Evolutionary conservation across 1,140 invertebrate species (phyloP).

Genomic region (Cotesia typhae): DNA sequence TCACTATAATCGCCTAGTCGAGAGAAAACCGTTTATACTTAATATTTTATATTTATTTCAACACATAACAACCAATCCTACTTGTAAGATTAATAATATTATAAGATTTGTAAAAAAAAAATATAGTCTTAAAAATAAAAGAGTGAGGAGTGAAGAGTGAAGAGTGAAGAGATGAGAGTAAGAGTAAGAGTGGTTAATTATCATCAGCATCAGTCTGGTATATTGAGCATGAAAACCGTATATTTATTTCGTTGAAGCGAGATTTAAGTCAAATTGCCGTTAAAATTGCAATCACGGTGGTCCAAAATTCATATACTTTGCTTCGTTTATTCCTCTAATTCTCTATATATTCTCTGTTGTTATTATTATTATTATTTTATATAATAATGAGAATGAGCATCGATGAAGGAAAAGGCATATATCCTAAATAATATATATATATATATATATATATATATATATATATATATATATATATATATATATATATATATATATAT

Average conservation of each 20-base stretch:
- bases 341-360: neutral
- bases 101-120: too few species aligned
- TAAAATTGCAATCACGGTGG: conserved; percentile 67
- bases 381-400: too few species aligned
- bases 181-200: conserved; percentile 58
- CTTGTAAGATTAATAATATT: too few species aligned
- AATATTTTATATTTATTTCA: too few species aligned
- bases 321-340: conserved; percentile 5
- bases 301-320: conserved; percentile 45
- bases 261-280: conserved; percentile 65
- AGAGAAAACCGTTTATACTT: neutral
- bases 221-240: conserved; percentile 64
- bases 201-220: conserved; percentile 55
- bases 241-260: conserved; percentile 56
- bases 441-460: neutral
- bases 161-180: neutral
- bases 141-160: neutral
- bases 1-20: too few species aligned
- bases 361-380: too few species aligned
- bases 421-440: too few species aligned
- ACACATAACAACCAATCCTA: too few species aligned
- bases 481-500: neutral
- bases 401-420: too few species aligned
- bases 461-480: neutral
- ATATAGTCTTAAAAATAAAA: too few species aligned